Conservation (phyloP, 2,113 vertebrate species). For the Poeciliopsis occidentalis region DNA sequence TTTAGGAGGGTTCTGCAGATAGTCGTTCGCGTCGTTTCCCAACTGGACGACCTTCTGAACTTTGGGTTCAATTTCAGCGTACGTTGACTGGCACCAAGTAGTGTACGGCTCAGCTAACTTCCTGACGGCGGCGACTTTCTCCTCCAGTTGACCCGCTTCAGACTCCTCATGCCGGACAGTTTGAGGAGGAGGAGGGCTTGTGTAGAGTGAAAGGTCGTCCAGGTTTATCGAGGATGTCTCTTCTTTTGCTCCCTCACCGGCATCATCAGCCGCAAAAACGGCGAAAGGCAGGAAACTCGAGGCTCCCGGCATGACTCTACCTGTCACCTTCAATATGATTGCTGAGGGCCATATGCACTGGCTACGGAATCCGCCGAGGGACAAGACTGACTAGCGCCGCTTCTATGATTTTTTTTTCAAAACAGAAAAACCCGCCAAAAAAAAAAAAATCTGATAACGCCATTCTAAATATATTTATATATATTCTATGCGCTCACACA, state of each 20-base stretch:
- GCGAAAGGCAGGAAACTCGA: constrained; percentile 16
- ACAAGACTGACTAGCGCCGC: constrained; percentile 10
- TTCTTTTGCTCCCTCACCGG: constrained; percentile 13
- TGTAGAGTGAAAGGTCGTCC: constrained; percentile 66
- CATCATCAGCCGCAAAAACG: constrained; percentile 37
- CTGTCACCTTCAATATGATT: constrained; percentile 74
- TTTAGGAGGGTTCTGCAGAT: constrained; percentile 87
- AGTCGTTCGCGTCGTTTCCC: constrained; percentile 82
- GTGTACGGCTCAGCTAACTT: constrained; percentile 47
- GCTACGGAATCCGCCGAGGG: constrained; percentile 57
- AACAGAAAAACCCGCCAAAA: neutral
- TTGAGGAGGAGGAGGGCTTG: constrained; percentile 21
- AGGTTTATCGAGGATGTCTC: neutral
- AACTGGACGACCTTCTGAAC: constrained; percentile 80
- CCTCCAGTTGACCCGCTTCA: constrained; percentile 61
- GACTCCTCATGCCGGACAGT: constrained; percentile 12
- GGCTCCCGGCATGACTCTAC: constrained; percentile 41
- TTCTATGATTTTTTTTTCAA: neutral
- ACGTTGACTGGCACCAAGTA: constrained; percentile 74
- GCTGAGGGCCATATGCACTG: constrained; percentile 11
- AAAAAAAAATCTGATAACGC: too few relatives aligned
- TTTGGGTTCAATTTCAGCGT: constrained; percentile 81
- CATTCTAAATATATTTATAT: neutral
- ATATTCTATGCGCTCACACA: neutral
- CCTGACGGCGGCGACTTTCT: constrained; percentile 58